Percentiles rank a stretch among this genome's conserved stretches.
Conservation (phyloP, 2,797 vertebrate genomes). For the Neostethus bicornis region DNA sequence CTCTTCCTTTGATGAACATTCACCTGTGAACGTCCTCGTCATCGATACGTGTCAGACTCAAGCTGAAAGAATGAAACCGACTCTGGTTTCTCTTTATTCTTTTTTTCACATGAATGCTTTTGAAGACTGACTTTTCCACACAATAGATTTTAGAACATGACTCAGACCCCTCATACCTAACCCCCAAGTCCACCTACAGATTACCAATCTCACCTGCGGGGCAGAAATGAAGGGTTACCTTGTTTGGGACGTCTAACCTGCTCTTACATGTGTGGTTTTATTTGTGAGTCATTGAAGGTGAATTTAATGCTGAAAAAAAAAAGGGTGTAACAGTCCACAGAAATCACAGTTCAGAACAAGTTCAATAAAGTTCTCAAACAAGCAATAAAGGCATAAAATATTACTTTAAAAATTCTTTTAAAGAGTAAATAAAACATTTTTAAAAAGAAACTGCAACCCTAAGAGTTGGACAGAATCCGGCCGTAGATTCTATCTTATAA, state of each 20-base stretch:
- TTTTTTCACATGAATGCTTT: slow-evolving; percentile 54
- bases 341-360: too few species aligned
- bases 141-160: slow-evolving; percentile 59
- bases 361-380: too few species aligned
- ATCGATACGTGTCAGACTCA: slow-evolving; percentile 29
- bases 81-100: slow-evolving; percentile 55
- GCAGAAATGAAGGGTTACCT: slow-evolving; percentile 43
- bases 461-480: too few species aligned
- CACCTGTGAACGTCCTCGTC: slow-evolving; percentile 43
- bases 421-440: too few species aligned
- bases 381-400: too few species aligned
- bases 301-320: slow-evolving; percentile 33
- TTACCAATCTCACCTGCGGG: slow-evolving; percentile 65
- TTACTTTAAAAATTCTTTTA: too few species aligned
- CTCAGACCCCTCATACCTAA: slow-evolving; percentile 17
- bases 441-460: too few species aligned
- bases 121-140: slow-evolving; percentile 45
- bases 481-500: too few species aligned
- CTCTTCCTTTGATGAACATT: not conserved
- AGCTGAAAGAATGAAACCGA: slow-evolving; percentile 29
- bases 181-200: not conserved
- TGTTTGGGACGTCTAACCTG: slow-evolving; percentile 23
- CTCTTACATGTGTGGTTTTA: slow-evolving; percentile 24
- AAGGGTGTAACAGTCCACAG: too few species aligned
- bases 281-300: slow-evolving; percentile 52